Evolutionary conservation across 1,140 invertebrate species (phyloP), one percentile per base, ranked within the genome.

Genomic region (Tetramorium alpestre): DNA sequence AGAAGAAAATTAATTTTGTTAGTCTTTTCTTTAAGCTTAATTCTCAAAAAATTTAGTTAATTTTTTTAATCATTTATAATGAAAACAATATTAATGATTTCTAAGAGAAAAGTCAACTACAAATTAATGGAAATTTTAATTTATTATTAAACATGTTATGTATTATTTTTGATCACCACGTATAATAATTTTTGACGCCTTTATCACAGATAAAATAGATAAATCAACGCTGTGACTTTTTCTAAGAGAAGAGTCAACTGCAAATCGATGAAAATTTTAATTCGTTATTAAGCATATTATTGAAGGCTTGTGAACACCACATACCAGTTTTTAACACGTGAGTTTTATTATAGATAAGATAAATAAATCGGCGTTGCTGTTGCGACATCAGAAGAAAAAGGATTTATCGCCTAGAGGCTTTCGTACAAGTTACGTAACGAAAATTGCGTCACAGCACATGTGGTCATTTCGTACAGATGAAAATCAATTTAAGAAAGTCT

Each of bases 351-450:
- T 16, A 38, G 6, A 38, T 75, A 58, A 41, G 25, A 44, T 60
- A 56, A 6, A 41, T 72, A 54, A 72, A 54, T 54, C 8, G 28
- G 8, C 16, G 16, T 11, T 22, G 10, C 25, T 54, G 7, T 75
- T 58, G 22, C 38, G 25, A 18, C 13, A 25, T 18, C n/a, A 18
- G 25, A 60, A 22, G 22, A 60, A 56, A 76, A 60, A 58, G n/a
- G 11, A 60, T 25, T 60, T 60, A 76, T 60, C 54, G 13, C 38
- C 16, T 5, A 38, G 16, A 76, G 7, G 6, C 13, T 60, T 65
- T 64, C 44, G 58, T 78, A 22, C 10, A 65, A 65, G 8, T 78
- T 65, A 49, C 76, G n/a, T 38, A 78, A 78, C 1, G 5, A 64
- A 22, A 47, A 65, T 78, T 78, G 44, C 60, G 6, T 78, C 5